Evolutionary conservation across 35 echinoderm and acorn worm species (phyloP), one percentile per base, ranked within the genome.

Genomic region (Heliocidaris tuberculata): DNA sequence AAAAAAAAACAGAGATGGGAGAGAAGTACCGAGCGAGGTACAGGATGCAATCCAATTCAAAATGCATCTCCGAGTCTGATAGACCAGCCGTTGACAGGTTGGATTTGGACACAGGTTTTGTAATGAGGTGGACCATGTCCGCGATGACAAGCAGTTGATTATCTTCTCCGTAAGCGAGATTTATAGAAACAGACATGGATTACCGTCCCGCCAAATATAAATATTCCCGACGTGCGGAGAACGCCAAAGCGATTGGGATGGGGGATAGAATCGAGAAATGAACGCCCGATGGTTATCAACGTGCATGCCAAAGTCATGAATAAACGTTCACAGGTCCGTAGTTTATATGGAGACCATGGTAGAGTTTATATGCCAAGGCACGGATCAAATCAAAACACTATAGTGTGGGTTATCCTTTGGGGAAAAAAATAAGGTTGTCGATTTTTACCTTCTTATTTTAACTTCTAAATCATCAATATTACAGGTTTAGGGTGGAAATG

Each of bases 141-240:
- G 65, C 65, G 65, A 78, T 78, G 65, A 78, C 65, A 78, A 78
- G 65, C 65, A 27, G 65, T 78, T 78, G 65, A 78, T 78, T 78
- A 78, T 78, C 65, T n/a, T n/a, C 65, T 8, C 21, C 65, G 65
- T 78, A 78, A 78, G 19, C 27, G 65, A 78, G 65, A 78, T 78
- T 78, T 78, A 78, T 78, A 78, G 65, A 78, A 78, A 78, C 65
- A 78, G 65, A 78, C 65, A 78, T 78, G 65, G 65, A 78, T 78
- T 78, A 78, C 65, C 65, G 27, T 78, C 65, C 27, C 21, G 17
- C 65, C 65, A 78, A 78, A 78, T 78, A 78, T 78, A 78, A 78
- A 78, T 78, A 78, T 78, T n/a, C 65, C 65, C 27, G 65, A 78
- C 65, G 65, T 78, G 65, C 4, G 21, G 27, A 4, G 65, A 78